Conservation (phyloP, 2,113 vertebrate genomes). For the Xiphophorus maculatus region DNA sequence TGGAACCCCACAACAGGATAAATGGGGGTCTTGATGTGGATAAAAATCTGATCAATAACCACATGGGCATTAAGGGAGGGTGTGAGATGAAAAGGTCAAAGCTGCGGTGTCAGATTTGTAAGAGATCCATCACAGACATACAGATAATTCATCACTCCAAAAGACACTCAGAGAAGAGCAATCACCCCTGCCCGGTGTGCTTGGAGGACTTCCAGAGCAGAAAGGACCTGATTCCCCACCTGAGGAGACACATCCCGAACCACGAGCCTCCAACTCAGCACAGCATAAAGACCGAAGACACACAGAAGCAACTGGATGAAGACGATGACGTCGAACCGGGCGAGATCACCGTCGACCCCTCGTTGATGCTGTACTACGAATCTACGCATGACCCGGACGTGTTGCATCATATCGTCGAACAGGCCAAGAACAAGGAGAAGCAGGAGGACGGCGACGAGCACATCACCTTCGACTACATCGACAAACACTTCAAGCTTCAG, state of each 20-base stretch:
- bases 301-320: conserved; percentile 46
- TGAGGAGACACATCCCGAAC: conserved; percentile 88
- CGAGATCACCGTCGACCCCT: conserved; percentile 75
- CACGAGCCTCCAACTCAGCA: conserved; percentile 76
- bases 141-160: conserved; percentile 93
- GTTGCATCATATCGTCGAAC: conserved; percentile 74
- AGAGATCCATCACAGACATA: conserved; percentile 86
- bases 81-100: conserved; percentile 88
- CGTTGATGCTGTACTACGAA: conserved; percentile 79
- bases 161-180: conserved; percentile 87
- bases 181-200: conserved; percentile 92
- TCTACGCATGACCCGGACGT: conserved; percentile 81
- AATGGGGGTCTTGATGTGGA: conserved; percentile 45
- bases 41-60: conserved; percentile 44
- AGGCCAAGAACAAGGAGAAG: conserved; percentile 72
- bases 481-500: conserved; percentile 86
- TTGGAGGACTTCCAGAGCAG: conserved; percentile 88
- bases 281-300: conserved; percentile 71
- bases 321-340: conserved; percentile 78
- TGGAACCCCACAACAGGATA: conserved; percentile 47
- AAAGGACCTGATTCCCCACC: conserved; percentile 88
- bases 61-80: conserved; percentile 79
- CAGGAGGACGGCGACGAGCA: conserved; percentile 75
- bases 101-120: conserved; percentile 91
- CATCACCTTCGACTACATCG: conserved; percentile 88